Evolutionary conservation across 2,888 invertebrate genomes (phyloP).

Genomic region (Pyrrhosoma nymphula): DNA sequence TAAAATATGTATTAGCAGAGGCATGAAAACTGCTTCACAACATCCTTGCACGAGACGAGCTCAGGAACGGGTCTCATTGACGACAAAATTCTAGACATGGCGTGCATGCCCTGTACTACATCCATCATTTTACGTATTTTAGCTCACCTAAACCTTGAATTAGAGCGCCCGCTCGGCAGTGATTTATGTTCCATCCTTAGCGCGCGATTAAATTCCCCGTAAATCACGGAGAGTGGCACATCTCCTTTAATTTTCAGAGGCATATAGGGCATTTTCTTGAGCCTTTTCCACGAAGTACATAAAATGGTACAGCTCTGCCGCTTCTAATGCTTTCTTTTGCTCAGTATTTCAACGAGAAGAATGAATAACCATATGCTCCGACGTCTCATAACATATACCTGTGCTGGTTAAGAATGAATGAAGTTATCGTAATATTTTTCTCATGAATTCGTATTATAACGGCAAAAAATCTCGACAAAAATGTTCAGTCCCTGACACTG

Average conservation of each 20-base stretch:
- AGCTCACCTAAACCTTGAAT: neutral
- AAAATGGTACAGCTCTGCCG: too few species aligned
- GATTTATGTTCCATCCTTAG: neutral
- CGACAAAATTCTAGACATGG: neutral
- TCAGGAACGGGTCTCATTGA: neutral
- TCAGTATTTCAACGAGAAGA: too few species aligned
- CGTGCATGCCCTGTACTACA: neutral
- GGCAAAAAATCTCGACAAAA: too few species aligned
- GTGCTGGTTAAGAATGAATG: too few species aligned
- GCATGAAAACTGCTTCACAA: neutral
- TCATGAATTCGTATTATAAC: too few species aligned
- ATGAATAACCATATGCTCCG: too few species aligned
- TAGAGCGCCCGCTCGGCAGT: neutral
- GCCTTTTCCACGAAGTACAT: neutral
- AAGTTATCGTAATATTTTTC: too few species aligned
- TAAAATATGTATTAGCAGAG: too few species aligned
- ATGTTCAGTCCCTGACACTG: too few species aligned
- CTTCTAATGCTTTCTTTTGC: too few species aligned
- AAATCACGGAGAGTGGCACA: neutral
- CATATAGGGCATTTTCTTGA: neutral
- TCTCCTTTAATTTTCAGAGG: neutral
- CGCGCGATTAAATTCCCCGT: neutral
- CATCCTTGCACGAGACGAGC: neutral
- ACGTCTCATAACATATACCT: too few species aligned
- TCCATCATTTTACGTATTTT: neutral